These are phyloP conservation scores for Drosophila erecta DNA, from an alignment of 1,140 invertebrate species.

Conservation along the genomic window DNA sequence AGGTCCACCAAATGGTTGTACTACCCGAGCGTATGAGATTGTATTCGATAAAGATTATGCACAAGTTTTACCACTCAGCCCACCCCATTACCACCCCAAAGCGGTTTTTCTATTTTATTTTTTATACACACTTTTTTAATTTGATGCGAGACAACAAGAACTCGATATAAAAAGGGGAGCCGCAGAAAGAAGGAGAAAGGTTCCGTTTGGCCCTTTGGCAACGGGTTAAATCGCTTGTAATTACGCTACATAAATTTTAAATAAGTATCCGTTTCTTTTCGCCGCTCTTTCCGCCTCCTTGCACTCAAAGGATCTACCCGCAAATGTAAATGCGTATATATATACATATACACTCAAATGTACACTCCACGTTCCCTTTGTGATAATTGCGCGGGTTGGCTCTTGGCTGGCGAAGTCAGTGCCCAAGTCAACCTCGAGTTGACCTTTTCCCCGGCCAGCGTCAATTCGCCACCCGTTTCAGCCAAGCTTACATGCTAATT, in stretches of 20 bases:
- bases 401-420: conserved; percentile 49
- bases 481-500: conserved; percentile 77
- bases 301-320: conserved; percentile 49
- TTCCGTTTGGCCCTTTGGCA: conserved; percentile 49
- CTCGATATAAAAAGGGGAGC: conserved; percentile 15
- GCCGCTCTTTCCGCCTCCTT: conserved; percentile 65
- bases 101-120: conserved; percentile 60
- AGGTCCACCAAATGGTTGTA: conserved; percentile 22
- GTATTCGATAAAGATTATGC: conserved; percentile 79
- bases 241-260: conserved; percentile 83
- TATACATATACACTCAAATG: conserved; percentile 9
- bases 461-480: conserved; percentile 12
- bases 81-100: conserved; percentile 10
- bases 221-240: conserved; percentile 80
- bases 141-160: conserved; percentile 44
- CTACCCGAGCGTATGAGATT: conserved; percentile 47
- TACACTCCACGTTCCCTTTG: conserved; percentile 61
- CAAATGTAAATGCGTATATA: conserved; percentile 23
- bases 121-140: conserved; percentile 57
- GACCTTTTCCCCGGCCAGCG: conserved; percentile 14
- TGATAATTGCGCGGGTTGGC: conserved; percentile 72
- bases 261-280: conserved; percentile 83
- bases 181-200: conserved; percentile 28
- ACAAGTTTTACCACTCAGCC: conserved; percentile 50
- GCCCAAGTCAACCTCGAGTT: conserved; percentile 61